Base-by-base conservation (phyloP, 2,113 vertebrate genomes). In the Eclectus roratus region DNA sequence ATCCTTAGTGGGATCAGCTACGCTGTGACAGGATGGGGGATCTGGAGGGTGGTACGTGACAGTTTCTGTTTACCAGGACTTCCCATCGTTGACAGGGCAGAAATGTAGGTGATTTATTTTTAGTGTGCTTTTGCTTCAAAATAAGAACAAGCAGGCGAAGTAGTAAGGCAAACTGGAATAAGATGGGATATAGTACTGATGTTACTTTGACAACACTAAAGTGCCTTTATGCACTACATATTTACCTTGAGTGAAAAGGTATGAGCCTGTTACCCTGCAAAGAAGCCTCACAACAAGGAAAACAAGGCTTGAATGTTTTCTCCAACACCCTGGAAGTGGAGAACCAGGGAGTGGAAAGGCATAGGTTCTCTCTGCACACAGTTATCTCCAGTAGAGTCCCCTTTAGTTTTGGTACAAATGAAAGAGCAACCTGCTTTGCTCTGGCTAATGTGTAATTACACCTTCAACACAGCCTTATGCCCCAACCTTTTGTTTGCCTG, bases 381-480 rank as follows among this genome's bases (percentile, higher is more conserved):
- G 3, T 39, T 64, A 55, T 37, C 61, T 60, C 43, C 31, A 10
- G 21, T 14, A 53, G n/a, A 20, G 35, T 28, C 37, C 37, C 18
- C 56, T 74, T 66, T 78, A 3, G 13, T 63, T 71, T 24, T 0
- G 5, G 55, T 33, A 27, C 72, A 72, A 86, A 81, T 35, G 69
- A 31, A 56, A 82, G 46, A 60, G 63, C 77, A 69, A 25, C 41
- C 41, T 12, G 29, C 90, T 87, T 58, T 50, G 66, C 68, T 73
- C 88, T 93, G 91, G 86, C 58, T 93, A 89, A 76, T 91, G 80
- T 89, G 73, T 89, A 92, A 91, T 89, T 71, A 28, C 53, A 89
- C 70, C 70, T 94, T 53, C 95, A 91, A 65, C 70, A 79, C 56
- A 81, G 71, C 80, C 86, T 94, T 88, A 50, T 84, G 33, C 66